These are phyloP conservation scores for Alouatta caraya DNA, from an alignment of 2,797 vertebrate genomes.

Conservation along the genomic window DNA sequence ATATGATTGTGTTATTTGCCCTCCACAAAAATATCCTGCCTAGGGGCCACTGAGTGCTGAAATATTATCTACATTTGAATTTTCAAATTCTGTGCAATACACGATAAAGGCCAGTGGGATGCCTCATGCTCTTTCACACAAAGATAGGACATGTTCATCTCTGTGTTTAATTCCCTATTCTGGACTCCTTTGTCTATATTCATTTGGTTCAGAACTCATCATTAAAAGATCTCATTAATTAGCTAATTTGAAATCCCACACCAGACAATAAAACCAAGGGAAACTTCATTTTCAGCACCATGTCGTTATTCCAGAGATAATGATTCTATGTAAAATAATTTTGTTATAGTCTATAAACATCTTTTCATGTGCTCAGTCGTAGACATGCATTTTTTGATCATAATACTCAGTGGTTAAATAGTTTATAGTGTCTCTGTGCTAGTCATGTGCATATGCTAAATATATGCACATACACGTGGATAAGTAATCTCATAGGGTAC, in stretches of 20 bases:
- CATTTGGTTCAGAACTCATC: background rate
- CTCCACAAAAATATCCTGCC: background rate
- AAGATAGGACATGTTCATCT: background rate
- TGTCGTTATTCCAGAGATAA: background rate
- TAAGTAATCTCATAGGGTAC: background rate
- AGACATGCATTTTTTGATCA: background rate
- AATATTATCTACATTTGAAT: background rate
- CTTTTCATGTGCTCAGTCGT: background rate
- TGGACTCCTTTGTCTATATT: background rate
- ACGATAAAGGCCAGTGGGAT: background rate
- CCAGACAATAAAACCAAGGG: background rate
- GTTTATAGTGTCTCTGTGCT: background rate
- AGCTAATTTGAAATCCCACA: background rate
- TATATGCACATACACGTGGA: background rate
- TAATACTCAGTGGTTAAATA: background rate
- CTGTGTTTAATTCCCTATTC: background rate
- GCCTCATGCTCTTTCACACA: background rate
- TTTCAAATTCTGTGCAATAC: background rate
- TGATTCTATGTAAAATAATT: slow-evolving; percentile 24
- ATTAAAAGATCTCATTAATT: background rate
- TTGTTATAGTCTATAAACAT: background rate
- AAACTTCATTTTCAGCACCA: background rate
- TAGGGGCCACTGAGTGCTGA: background rate
- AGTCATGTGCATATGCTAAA: background rate
- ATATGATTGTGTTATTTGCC: background rate